Evolutionary conservation across 2,113 vertebrate genomes (phyloP), one percentile per base, ranked within the genome.

Genomic region (Galemys pyrenaicus): DNA sequence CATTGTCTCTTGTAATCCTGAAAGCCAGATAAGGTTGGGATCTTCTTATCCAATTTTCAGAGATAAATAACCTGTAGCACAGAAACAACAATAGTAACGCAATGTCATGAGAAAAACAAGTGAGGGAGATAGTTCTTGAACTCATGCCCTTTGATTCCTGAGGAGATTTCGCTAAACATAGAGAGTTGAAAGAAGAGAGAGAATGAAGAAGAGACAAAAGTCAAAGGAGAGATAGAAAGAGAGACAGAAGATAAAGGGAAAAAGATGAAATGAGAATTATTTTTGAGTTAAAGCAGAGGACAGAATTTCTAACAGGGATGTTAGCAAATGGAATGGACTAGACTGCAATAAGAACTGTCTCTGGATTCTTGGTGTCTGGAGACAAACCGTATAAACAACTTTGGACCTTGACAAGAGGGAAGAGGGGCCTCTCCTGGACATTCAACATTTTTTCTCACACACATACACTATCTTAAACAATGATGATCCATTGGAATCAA

Each of bases 381-480:
- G 35, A 28, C 2, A 58, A 81, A 67, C 60, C 9, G 54, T 19
- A 71, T 19, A 84, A 49, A 13, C 28, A 71, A 22, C 16, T 88
- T 80, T 70, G 88, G 24, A 22, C 6, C 32, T 81, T 39, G 24
- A 37, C 24, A 35, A 10, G 32, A 54, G 5, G 22, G 11, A 0
- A 0, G 32, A 54, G 5, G 22, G 11, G 0, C 0, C 2, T 5
- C 4, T 89, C 9, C 30, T 44, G 46, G 12, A 22, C 19, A 13
- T 39, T 3, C 26, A 20, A 12, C 24, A n/a, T 71, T 67, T 37
- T n/a, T 64, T 83, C 39, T 68, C 44, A 32, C 7, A 32, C 1
- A 64, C 5, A 64, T 1, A 35, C 5, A 0, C 64, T 37, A 26
- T 9, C 44, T 64, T 81, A 51, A 58, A 11, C 64, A 28, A 51